Base-by-base conservation (phyloP, 92 coral and sea anemone species). In the Parazoanthus atlanticus region DNA sequence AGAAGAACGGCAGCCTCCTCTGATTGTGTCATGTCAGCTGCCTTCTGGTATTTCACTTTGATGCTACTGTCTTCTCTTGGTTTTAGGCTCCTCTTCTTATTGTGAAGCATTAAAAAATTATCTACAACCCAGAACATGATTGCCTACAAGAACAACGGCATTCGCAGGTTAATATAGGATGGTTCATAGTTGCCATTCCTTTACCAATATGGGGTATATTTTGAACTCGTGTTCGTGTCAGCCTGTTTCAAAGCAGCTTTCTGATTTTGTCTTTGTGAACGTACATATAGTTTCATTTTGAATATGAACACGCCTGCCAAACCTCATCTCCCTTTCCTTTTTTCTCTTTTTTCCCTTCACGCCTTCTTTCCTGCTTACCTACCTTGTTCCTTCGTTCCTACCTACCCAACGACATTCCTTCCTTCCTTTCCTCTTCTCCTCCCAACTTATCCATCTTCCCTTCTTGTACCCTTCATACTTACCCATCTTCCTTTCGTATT, bases 51-150 rank as follows among this genome's bases (percentile, higher is more conserved):
- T 84, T 97, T 94, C 29, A 94, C 99, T 89, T 81, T 87, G 31
- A 61, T 56, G 21, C 54, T 82, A 41, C 86, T 80, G 28, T 91
- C 95, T 29, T 93, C 82, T 25, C 78, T 90, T 56, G 93, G 88
- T 69, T 88, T 75, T 21, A 91, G 79, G 13, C 30, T 73, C 72
- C 32, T 73, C 69, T 95, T 95, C 79, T 95, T 93, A 88, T 91
- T 89, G 90, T 97, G 94, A 38, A 89, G 94, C 99, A 97, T 97
- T 29, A 97, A 87, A 78, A 97, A 97, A 86, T 96, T 96, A 71
- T 97, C 99, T 25, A 97, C 99, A 69, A 97, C 99, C 99, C 99
- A 97, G 85, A 97, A 97, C 98, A 97, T 95, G 26, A 97, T 81
- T 52, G 98, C 99, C 99, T 97, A 79, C 1, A 71, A 71, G 13